Percentiles rank a stretch among this genome's conserved stretches.
Evolutionary conservation across 2,113 vertebrate species (phyloP).

Genomic region (Sialia sialis): DNA sequence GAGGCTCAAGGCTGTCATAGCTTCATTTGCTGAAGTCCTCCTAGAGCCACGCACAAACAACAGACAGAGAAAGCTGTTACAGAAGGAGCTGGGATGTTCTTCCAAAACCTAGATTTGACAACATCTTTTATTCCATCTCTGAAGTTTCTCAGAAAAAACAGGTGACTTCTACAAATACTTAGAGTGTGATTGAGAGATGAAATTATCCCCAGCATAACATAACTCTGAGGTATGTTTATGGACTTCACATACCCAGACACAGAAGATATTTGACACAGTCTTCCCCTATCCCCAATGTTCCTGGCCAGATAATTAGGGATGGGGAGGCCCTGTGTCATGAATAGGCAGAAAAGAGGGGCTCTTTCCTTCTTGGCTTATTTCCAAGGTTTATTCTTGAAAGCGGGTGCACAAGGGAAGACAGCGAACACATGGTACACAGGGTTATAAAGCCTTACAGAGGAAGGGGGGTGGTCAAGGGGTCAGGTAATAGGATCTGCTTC

Average conservation of each 20-base stretch:
- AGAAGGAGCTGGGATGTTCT: background rate
- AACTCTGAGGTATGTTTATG: background rate
- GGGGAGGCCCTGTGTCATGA: no score
- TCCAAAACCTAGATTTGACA: background rate
- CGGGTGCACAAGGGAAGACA: no score
- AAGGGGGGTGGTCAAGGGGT: no score
- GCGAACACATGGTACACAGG: no score
- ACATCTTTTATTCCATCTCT: background rate
- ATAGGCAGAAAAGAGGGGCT: no score
- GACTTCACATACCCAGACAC: background rate
- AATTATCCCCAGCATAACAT: background rate
- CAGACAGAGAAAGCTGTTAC: background rate
- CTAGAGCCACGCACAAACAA: background rate
- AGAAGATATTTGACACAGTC: background rate
- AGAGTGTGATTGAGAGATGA: background rate
- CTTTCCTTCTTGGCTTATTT: no score
- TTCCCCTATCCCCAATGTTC: no score
- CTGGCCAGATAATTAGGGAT: no score
- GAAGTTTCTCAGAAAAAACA: background rate
- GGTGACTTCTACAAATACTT: background rate
- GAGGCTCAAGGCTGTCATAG: background rate
- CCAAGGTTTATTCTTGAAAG: no score
- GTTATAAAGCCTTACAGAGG: no score
- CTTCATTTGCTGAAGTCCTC: background rate
- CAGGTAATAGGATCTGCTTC: no score